Evolutionary conservation across 2,113 vertebrate genomes (phyloP).

Genomic region (Eulacestoma nigropectus): DNA sequence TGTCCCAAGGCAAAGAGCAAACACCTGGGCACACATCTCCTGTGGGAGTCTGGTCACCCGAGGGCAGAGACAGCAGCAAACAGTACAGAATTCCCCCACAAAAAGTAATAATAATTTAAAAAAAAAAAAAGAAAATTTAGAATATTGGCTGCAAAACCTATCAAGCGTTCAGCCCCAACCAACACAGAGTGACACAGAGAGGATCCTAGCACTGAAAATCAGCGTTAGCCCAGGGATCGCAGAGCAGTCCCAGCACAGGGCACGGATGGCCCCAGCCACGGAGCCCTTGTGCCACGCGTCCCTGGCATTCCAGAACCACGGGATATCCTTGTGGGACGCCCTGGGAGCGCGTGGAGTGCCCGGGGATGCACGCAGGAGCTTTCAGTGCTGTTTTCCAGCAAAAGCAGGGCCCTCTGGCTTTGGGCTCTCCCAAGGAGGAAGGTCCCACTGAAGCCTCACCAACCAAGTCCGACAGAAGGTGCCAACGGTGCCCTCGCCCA

Average conservation of each 20-base stretch:
- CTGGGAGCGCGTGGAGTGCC: rapidly evolving
- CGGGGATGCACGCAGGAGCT: too few species aligned
- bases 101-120: neutral
- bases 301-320: neutral
- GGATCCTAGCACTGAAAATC: too few species aligned
- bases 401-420: neutral
- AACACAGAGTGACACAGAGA: too few species aligned
- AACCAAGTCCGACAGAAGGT: rapidly evolving
- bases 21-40: too few species aligned
- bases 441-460: rapidly evolving
- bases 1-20: neutral
- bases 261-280: rapidly evolving
- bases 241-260: neutral
- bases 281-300: rapidly evolving
- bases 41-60: rapidly evolving
- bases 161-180: neutral
- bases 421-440: neutral
- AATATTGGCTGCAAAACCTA: neutral
- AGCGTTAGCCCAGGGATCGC: rapidly evolving
- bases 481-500: rapidly evolving
- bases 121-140: too few species aligned
- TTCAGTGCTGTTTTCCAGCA: rapidly evolving
- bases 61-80: neutral
- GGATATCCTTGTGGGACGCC: rapidly evolving
- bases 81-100: neutral